phyloP scores from a whole-genome alignment of 2,113 vertebrate species.

The Raja brachyura region DNA sequence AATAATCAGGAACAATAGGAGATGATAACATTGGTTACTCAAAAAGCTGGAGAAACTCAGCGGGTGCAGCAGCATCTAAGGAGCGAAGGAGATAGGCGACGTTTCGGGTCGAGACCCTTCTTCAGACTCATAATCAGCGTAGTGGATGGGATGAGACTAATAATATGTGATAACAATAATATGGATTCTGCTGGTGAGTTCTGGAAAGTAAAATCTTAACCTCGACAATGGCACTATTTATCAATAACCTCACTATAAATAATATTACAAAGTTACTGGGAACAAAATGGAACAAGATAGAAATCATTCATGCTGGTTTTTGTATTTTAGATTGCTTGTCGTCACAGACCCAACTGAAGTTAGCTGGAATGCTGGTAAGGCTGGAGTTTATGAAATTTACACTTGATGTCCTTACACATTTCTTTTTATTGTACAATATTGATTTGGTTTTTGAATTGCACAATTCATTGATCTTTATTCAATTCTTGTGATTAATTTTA shows the following conservation, averaged over 20 bases:
- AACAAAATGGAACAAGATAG: neutral
- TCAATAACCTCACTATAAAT: neutral
- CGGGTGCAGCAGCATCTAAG: too few species aligned
- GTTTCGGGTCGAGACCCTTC: too few species aligned
- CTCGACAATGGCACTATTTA: neutral
- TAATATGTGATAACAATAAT: neutral
- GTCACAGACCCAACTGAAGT: constrained; percentile 75
- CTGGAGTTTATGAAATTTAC: constrained; percentile 2
- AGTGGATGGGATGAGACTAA: too few species aligned
- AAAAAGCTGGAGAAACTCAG: too few species aligned
- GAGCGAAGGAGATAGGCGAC: too few species aligned
- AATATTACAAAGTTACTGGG: neutral
- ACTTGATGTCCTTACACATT: neutral
- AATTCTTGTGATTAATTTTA: neutral
- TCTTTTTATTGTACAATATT: neutral
- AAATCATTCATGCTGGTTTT: neutral
- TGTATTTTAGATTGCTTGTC: constrained; percentile 77
- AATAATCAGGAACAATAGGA: neutral
- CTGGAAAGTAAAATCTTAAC: neutral
- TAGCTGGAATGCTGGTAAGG: constrained; percentile 95
- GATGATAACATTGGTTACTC: too few species aligned
- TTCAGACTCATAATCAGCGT: too few species aligned
- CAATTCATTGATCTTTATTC: neutral
- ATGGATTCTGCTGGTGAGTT: neutral
- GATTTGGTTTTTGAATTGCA: neutral